Evolutionary conservation across 2,888 invertebrate species (phyloP), one percentile per base, ranked within the genome.

Genomic region (Cryptosula pallasiana): DNA sequence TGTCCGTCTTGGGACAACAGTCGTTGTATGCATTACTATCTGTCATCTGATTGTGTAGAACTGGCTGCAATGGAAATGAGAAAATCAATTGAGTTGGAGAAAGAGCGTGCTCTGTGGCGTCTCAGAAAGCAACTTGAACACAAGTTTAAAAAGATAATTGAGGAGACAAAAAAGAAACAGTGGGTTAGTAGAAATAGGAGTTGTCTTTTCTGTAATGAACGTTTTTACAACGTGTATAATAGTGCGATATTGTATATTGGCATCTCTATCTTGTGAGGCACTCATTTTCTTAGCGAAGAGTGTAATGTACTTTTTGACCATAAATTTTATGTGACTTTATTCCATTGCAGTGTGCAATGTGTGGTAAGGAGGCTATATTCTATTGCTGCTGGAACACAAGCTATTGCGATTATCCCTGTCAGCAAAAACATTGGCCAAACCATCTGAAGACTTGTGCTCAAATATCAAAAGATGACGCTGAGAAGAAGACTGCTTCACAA

Each of bases 341-440:
- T n/a, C n/a, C n/a, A n/a, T 20, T 75, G 69, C 79, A 86, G 86
- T 96, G 96, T 84, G 91, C 92, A 0, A 89, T 90, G 81, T 96
- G 96, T 85, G 89, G 89, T 55, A 91, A 91, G 77, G 95, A 95
- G 84, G 93, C 95, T 0, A 90, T 91, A 78, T 93, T 93, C 84
- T 94, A 94, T 85, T 96, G 96, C 81, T 96, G 96, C 82, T 96
- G 95, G 95, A 95, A 95, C 86, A 95, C 95, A 0, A 90, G 93
- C 71, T 96, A 96, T 85, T 96, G 95, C 85, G 92, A 92, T 86
- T 91, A 91, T 82, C 88, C 90, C 0, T 95, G 95, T 79, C 95
- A 95, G 85, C 90, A 91, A 80, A 88, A 90, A 76, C 94, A 95
- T 84, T 95, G 95, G 95, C 85, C 90, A 0, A 86, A 88, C 9